Percentiles rank a stretch among this genome's conserved stretches.
Evolutionary conservation across 2,888 invertebrate genomes (phyloP).

Genomic region (Limnephilus marmoratus): DNA sequence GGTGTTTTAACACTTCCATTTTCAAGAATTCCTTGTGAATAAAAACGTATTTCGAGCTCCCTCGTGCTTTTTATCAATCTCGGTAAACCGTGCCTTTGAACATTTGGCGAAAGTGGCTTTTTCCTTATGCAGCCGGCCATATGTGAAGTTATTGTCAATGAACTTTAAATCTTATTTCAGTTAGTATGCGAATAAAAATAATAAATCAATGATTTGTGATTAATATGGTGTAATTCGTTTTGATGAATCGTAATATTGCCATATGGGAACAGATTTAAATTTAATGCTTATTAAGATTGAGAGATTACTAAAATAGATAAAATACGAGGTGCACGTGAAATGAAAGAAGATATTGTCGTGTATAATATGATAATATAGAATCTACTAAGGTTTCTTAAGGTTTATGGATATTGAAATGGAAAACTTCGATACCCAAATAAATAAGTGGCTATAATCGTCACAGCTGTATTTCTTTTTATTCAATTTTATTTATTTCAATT

Average conservation of each 20-base stretch:
- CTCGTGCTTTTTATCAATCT: not conserved
- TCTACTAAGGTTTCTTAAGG: no score
- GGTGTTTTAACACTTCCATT: not conserved
- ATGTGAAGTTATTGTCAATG: constrained; percentile 1
- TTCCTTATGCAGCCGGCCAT: not conserved
- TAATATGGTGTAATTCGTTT: not conserved
- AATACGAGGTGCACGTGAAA: not conserved
- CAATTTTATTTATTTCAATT: no score
- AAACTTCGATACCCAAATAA: not conserved
- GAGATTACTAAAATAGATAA: not conserved
- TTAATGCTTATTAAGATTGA: not conserved
- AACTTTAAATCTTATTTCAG: not conserved
- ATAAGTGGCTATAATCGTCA: not conserved
- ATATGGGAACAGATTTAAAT: not conserved
- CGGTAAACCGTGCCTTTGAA: not conserved
- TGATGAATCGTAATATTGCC: not conserved
- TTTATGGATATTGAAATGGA: not conserved
- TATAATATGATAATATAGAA: not conserved
- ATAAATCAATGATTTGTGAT: not conserved
- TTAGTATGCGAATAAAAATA: not conserved
- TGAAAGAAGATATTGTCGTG: not conserved
- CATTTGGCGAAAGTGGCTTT: constrained; percentile 20
- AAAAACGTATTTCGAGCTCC: not conserved
- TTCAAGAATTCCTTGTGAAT: not conserved
- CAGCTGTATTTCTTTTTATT: no score